Evolutionary conservation across 2,797 vertebrate species (phyloP), one percentile per base, ranked within the genome.

Genomic region (Oreochromis grahami): DNA sequence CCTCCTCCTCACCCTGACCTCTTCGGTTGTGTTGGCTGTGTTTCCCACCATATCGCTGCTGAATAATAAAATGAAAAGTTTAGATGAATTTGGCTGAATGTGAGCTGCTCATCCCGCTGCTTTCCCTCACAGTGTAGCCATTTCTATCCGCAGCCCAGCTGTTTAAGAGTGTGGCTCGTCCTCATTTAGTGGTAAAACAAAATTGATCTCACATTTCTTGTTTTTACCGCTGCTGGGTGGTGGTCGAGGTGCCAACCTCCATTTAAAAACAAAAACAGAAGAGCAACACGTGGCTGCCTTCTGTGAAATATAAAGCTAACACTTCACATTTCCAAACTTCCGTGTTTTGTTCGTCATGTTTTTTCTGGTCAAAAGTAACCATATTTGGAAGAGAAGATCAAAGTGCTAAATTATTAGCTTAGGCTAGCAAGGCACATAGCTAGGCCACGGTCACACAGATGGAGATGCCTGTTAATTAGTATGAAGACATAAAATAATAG

Each of bases 71-170:
- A 13, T 55, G 21, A 58, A 58, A 32, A 6, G 29, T 58, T 19
- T 32, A 0, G 55, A 29, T 32, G 3, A 9, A 34, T 34, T 34
- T 34, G 55, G 0, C 26, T 58, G 55, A 58, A 2, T 32, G 55
- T 17, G 3, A 60, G 29, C 15, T 6, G 53, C 24, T 29, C 13
- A 8, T 56, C 13, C 24, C 1, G 2, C 24, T 0, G 53, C 53
- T 2, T 15, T 56, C 24, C 53, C 15, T 15, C 53, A 15, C 55
- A 56, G 55, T 7, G 4, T 9, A 15, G 15, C 2, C 17, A 0
- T 15, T 50, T 50, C 17, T 6, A 5, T 50, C 4, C 7, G 8
- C 8, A 50, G 55, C 26, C 14, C 55, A 56, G 26, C 26, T 56
- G 26, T 56, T 56, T 56, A 2, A 26, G 21, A 56, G 26, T 32